Evolutionary conservation across 2,797 vertebrate species (phyloP).

Genomic region (Eidolon dupreanum): DNA sequence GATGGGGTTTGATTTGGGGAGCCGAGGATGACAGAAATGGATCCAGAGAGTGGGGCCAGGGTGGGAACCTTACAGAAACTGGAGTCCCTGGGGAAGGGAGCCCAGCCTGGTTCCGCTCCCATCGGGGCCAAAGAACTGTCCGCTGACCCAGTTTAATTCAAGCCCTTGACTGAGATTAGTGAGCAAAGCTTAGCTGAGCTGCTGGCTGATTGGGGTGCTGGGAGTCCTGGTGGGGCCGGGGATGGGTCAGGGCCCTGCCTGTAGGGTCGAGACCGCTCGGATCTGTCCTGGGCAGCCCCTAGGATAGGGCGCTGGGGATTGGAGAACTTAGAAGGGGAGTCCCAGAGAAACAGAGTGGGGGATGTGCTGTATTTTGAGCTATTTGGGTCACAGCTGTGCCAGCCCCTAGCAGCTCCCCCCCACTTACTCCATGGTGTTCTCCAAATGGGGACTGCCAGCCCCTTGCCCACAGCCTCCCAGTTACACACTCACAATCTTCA

Average conservation of each 20-base stretch:
- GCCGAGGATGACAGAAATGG: background rate
- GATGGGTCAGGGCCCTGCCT: background rate
- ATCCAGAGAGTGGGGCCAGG: background rate
- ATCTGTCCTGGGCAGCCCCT: background rate
- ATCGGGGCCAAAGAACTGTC: background rate
- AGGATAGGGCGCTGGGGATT: background rate
- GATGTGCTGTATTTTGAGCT: constrained; percentile 44
- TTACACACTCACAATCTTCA: constrained; percentile 56
- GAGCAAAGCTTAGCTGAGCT: background rate
- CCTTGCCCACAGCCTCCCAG: background rate
- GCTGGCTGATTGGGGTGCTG: background rate
- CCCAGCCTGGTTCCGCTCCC: background rate
- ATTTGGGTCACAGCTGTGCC: constrained; percentile 81
- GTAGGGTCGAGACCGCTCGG: background rate
- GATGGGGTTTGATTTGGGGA: background rate
- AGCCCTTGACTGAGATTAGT: constrained; percentile 69
- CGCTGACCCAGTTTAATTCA: constrained; percentile 74
- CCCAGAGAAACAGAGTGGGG: background rate
- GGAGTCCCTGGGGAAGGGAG: background rate
- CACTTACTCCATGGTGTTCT: background rate
- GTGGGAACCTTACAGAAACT: background rate
- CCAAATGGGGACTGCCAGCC: background rate
- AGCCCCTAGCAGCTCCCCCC: constrained; percentile 52
- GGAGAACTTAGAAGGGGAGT: background rate
- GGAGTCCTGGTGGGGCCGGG: background rate